Percentiles rank a stretch among this genome's conserved stretches.
Evolutionary conservation across 1,140 invertebrate genomes (phyloP).

Genomic region (Nomia melanderi): DNA sequence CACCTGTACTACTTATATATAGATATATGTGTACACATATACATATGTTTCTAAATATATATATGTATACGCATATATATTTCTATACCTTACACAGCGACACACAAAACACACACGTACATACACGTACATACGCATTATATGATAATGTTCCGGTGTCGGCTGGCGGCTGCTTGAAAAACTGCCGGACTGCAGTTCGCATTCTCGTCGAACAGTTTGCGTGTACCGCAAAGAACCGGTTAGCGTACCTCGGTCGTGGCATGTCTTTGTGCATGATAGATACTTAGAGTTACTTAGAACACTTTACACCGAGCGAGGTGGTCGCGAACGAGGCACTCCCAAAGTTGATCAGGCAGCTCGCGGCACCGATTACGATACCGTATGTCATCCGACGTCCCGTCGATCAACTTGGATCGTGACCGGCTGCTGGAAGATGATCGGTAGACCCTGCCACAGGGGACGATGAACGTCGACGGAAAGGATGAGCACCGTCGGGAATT

Average conservation of each 20-base stretch:
- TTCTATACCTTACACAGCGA: neutral
- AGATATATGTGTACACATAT: conserved; percentile 37
- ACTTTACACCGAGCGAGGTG: neutral
- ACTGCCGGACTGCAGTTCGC: conserved; percentile 53
- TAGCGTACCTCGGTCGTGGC: conserved; percentile 31
- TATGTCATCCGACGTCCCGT: conserved; percentile 48
- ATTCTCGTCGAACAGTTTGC: neutral
- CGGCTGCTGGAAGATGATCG: no score
- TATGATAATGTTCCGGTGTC: conserved; percentile 56
- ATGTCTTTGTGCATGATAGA: conserved; percentile 44
- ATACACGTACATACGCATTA: conserved; percentile 17
- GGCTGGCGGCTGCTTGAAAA: conserved; percentile 60
- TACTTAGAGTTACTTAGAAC: conserved; percentile 11
- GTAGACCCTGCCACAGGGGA: no score
- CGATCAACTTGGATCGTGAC: conserved; percentile 51
- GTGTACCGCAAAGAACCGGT: neutral
- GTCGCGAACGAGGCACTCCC: conserved; percentile 45
- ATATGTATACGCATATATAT: no score
- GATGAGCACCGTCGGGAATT: no score
- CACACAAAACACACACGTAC: conserved; percentile 2
- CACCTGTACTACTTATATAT: conserved; percentile 60
- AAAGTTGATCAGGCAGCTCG: conserved; percentile 64
- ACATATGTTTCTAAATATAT: no score
- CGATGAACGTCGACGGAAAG: no score
- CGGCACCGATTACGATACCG: conserved; percentile 51